Percentiles rank a stretch among this genome's conserved stretches.
Conservation (phyloP, 2,797 vertebrate genomes). For the Orestias chungarensis region DNA sequence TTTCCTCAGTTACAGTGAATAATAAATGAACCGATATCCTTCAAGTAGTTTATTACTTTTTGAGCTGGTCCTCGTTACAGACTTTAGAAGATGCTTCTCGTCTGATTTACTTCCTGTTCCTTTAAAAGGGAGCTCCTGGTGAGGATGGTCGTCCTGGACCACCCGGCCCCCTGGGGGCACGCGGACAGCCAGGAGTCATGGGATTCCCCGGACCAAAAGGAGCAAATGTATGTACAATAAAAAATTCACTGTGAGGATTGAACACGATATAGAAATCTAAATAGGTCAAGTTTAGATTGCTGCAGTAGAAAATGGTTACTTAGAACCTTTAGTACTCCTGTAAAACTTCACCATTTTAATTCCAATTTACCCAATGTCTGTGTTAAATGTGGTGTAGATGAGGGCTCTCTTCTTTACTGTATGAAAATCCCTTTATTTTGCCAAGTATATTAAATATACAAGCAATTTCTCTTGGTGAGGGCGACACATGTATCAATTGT, state of each 20-base stretch:
- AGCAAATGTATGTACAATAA: slow-evolving; percentile 85
- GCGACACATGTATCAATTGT: too few relatives aligned
- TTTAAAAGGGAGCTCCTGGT: slow-evolving; percentile 87
- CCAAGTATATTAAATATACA: too few relatives aligned
- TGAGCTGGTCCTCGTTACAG: neutral
- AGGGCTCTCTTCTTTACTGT: too few relatives aligned
- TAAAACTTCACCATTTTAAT: too few relatives aligned
- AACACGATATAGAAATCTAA: neutral
- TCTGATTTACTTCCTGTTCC: slow-evolving; percentile 27
- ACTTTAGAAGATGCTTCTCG: neutral
- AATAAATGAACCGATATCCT: neutral
- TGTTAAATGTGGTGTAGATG: too few relatives aligned
- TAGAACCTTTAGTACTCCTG: too few relatives aligned
- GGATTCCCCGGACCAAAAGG: slow-evolving; percentile 99
- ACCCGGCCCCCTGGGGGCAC: slow-evolving; percentile 91
- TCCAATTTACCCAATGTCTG: too few relatives aligned
- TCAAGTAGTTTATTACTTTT: neutral
- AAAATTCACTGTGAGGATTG: neutral
- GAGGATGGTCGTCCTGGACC: slow-evolving; percentile 96
- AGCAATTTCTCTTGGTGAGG: too few relatives aligned
- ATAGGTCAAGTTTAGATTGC: too few relatives aligned
- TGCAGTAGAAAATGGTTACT: too few relatives aligned
- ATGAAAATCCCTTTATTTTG: too few relatives aligned
- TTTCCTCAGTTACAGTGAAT: neutral
- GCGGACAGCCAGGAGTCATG: slow-evolving; percentile 98